phyloP scores from a whole-genome alignment of 2,888 invertebrate species.

The Timema cristinae region DNA sequence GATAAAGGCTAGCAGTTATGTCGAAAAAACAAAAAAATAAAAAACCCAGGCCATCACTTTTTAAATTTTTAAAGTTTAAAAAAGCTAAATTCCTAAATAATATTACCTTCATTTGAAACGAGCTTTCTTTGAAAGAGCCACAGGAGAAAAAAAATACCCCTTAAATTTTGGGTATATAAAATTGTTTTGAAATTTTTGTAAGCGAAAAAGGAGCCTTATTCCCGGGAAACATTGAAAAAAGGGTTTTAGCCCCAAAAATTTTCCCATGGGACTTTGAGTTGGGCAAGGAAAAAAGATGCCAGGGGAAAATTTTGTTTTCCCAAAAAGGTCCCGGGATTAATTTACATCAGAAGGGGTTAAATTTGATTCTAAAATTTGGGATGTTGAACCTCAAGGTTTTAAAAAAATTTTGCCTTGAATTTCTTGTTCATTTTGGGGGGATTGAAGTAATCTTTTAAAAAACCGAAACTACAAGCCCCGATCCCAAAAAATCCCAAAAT shows the following conservation, averaged over 20 bases:
- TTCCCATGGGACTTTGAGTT: constrained; percentile 71
- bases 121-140: constrained; percentile 41
- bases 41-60: constrained; percentile 76
- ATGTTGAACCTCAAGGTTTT: constrained; percentile 68
- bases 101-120: constrained; percentile 40
- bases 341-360: constrained; percentile 74
- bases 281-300: constrained; percentile 66
- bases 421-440: constrained; percentile 67
- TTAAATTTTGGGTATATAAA: constrained; percentile 70
- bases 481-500: background rate
- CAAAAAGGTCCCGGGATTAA: constrained; percentile 62
- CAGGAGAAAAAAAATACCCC: constrained; percentile 58
- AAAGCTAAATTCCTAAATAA: constrained; percentile 67
- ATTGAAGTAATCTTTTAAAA: constrained; percentile 54
- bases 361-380: constrained; percentile 79
- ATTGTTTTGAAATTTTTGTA: constrained; percentile 61
- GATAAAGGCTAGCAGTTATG: constrained; percentile 74
- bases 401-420: constrained; percentile 62
- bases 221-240: constrained; percentile 65
- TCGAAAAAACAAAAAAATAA: constrained; percentile 68
- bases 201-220: constrained; percentile 58
- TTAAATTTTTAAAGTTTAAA: constrained; percentile 77
- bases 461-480: constrained; percentile 44
- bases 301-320: constrained; percentile 76
- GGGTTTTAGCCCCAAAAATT: constrained; percentile 69